Conservation (phyloP, 2,797 vertebrate species). For the Argya squamiceps region DNA sequence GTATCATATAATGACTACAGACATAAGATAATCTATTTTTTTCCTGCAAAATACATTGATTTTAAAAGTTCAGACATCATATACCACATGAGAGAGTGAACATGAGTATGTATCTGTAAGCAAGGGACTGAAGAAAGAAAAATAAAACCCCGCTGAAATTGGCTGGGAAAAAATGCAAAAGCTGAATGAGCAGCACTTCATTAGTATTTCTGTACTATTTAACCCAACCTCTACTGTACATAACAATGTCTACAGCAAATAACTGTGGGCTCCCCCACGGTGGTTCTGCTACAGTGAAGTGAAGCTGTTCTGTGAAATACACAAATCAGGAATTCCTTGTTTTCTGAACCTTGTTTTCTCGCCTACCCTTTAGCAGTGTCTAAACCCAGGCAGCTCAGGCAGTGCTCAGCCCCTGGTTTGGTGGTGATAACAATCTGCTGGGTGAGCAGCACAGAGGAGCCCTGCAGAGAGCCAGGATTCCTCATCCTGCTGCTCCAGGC, state of each 20-base stretch:
- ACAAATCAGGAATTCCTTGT: background rate
- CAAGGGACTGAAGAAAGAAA: background rate
- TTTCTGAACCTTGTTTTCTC: background rate
- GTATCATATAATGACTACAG: background rate
- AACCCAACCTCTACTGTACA: background rate
- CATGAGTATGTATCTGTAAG: background rate
- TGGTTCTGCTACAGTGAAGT: background rate
- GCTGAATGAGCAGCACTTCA: background rate
- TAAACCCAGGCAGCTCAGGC: background rate
- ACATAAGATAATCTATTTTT: background rate
- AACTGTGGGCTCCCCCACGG: background rate
- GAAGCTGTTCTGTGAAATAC: background rate
- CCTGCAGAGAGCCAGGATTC: background rate
- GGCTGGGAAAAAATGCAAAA: background rate
- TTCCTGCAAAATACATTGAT: background rate
- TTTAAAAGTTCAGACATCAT: background rate
- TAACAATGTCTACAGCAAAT: background rate
- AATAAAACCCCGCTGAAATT: background rate
- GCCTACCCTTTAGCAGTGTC: background rate
- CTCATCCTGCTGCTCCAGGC: rapidly evolving
- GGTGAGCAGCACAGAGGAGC: background rate
- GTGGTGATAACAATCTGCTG: background rate
- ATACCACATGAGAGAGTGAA: background rate
- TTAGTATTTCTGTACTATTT: background rate
- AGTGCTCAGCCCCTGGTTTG: background rate